phyloP scores from a whole-genome alignment of 2,113 vertebrate species.

The Apistogramma diplotaenia region DNA sequence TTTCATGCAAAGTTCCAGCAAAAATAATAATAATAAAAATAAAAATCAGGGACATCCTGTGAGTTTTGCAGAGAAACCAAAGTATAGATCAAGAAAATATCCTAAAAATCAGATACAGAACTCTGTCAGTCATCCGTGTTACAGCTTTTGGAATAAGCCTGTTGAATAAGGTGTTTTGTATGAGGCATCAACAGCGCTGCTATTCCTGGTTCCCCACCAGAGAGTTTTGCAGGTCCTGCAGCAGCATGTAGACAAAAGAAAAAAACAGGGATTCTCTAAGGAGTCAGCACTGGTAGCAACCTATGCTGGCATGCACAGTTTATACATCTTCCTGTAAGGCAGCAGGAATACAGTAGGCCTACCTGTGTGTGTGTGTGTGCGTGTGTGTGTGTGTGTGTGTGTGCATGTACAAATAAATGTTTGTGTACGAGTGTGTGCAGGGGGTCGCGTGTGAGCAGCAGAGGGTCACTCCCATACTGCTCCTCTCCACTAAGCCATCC shows the following conservation, averaged over 20 bases:
- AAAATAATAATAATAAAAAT: neutral
- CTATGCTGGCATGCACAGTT: neutral
- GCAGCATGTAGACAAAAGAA: neutral
- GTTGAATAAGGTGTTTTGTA: neutral
- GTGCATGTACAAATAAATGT: neutral
- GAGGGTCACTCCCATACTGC: conserved; percentile 30
- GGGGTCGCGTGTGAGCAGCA: conserved; percentile 23
- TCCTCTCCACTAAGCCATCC: conserved; percentile 21
- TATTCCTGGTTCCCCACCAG: neutral
- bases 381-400: neutral
- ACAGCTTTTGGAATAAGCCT: neutral
- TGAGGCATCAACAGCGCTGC: neutral
- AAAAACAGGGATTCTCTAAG: conserved; percentile 4
- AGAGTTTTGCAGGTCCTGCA: neutral
- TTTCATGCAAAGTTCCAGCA: neutral
- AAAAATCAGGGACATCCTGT: neutral
- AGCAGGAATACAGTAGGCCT: neutral
- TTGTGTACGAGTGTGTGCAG: conserved; percentile 6
- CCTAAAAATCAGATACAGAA: neutral
- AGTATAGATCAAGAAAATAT: neutral
- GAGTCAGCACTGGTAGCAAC: neutral
- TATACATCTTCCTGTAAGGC: neutral
- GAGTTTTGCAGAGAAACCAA: neutral
- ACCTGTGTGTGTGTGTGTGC: conserved; percentile 7
- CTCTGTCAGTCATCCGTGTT: neutral